Base-by-base conservation (phyloP, 2,113 vertebrate genomes). In the Pungitius pungitius region DNA sequence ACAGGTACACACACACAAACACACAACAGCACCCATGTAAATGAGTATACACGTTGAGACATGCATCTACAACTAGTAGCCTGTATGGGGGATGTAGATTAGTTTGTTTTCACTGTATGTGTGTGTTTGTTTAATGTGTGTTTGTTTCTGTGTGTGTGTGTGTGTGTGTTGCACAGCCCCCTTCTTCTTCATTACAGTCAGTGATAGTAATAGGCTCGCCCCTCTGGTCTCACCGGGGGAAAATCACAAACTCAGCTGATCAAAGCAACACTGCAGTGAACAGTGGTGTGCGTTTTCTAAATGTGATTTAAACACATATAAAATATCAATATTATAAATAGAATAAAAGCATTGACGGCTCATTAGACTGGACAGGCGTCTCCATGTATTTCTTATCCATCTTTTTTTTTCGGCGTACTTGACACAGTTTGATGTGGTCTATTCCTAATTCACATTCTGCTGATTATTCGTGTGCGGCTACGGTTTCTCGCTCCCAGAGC, bases 121-220 rank as follows among this genome's bases (percentile, higher is more conserved):
- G 18, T 62, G n/a, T 51, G 52, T 63, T 52, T 79, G 65, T 67
- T 47, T 58, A 60, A 43, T 60, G 62, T 51, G 49, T 80, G 8
- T 35, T 47, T 42, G 26, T 77, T 65, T 79, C 61, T 72, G 75
- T 65, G 30, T 69, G 61, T 75, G 37, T 69, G 52, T 57, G 55
- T 78, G 73, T 69, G 26, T 72, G 58, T 77, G 55, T 82, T 52
- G 27, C 12, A 8, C 27, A 45, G 62, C 43, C 59, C 69, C 61
- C 42, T 43, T 80, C 75, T 69, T 82, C 84, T 88, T 90, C 79
- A 88, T 91, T 91, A 89, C 80, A 80, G 86, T 75, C 82, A 85
- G 75, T 87, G 77, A 89, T 30, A 71, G 74, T 68, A 37, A 58
- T 67, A 30, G 61, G 20, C 64, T 42, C 43, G 72, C 56, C 65